Evolutionary conservation across 1,140 invertebrate genomes (phyloP).

Genomic region (Lethrus apterus): DNA sequence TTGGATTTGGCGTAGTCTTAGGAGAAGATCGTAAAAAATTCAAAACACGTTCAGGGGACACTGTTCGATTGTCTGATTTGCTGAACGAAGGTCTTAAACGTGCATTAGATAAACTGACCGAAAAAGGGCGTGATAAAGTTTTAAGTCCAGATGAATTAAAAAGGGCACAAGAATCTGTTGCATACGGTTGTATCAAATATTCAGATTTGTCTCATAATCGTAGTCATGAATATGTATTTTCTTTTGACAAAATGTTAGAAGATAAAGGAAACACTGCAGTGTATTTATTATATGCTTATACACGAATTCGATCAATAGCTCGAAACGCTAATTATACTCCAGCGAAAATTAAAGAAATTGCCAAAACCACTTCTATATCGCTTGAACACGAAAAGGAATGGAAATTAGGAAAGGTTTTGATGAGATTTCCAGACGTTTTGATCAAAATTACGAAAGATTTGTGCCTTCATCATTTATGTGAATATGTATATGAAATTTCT

Average conservation of each 20-base stretch:
- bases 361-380: conserved; percentile 51
- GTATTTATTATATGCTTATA: conserved; percentile 93
- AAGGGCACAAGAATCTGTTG: conserved; percentile 80
- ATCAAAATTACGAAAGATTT: conserved; percentile 78
- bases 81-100: conserved; percentile 89
- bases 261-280: conserved; percentile 99
- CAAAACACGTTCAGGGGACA: conserved; percentile 97
- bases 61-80: conserved; percentile 83
- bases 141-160: conserved; percentile 78
- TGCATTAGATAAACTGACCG: conserved; percentile 76
- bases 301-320: conserved; percentile 87
- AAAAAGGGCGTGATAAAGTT: conserved; percentile 86
- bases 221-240: conserved; percentile 94
- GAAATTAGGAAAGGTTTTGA: conserved; percentile 84
- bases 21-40: conserved; percentile 99
- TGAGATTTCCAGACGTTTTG: conserved; percentile 85
- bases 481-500: conserved; percentile 93
- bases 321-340: conserved; percentile 63
- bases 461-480: conserved; percentile 84
- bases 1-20: conserved; percentile 93
- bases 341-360: conserved; percentile 49
- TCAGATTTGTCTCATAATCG: conserved; percentile 93
- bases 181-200: conserved; percentile 99
- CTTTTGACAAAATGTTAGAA: conserved; percentile 98
- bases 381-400: conserved; percentile 89